Percentiles rank a stretch among this genome's conserved stretches.
Evolutionary conservation across 1,140 invertebrate species (phyloP).

Genomic region (Paralvinella palmiformis): DNA sequence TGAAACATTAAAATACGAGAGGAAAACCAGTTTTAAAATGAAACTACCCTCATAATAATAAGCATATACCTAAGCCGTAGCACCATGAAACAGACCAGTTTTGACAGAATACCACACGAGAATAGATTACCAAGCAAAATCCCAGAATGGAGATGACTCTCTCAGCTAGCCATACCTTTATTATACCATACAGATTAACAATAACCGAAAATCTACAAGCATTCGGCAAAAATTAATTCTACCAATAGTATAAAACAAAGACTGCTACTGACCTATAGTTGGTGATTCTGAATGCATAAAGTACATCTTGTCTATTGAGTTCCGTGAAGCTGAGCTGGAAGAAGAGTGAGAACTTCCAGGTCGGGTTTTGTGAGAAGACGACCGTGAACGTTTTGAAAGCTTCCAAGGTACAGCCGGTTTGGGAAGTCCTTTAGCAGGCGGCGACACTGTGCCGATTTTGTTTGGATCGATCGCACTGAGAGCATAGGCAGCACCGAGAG

Average conservation of each 20-base stretch:
- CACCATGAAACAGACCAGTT: no score
- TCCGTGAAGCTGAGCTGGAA: slow-evolving; percentile 10
- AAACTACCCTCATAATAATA: no score
- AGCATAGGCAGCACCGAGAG: background rate
- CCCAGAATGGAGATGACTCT: no score
- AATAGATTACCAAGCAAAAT: no score
- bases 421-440: background rate
- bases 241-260: background rate
- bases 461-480: background rate
- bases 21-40: no score
- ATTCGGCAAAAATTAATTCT: background rate
- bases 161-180: no score
- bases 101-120: no score
- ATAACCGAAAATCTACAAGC: no score
- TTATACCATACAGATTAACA: no score
- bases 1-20: no score
- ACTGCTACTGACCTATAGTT: slow-evolving; percentile 19
- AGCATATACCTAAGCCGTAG: no score
- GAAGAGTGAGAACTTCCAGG: slow-evolving; percentile 20
- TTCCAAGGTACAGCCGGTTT: slow-evolving; percentile 1
- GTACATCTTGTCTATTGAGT: slow-evolving; percentile 12
- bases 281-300: slow-evolving; percentile 23
- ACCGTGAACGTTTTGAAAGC: slow-evolving; percentile 3
- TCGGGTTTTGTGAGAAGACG: slow-evolving; percentile 14
- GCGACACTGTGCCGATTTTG: background rate